phyloP scores from a whole-genome alignment of 64 coral and sea anemone genomes.

The Dendrophyllia cribrosa region DNA sequence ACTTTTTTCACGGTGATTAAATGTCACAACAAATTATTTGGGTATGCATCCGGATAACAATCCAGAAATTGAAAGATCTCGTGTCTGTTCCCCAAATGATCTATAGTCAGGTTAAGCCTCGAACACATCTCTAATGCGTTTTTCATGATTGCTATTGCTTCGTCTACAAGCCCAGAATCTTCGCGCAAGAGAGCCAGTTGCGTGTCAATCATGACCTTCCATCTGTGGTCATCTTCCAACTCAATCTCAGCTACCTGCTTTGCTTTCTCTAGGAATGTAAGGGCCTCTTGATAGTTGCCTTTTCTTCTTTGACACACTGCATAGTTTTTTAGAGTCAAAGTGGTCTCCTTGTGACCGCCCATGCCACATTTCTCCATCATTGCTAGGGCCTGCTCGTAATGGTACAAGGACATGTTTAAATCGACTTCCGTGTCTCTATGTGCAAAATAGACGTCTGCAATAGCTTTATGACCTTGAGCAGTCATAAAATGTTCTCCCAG shows the following conservation, averaged over 20 bases:
- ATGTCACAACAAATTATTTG: neutral
- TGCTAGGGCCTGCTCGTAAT: neutral
- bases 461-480: conserved; percentile 28
- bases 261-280: neutral
- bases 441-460: conserved; percentile 24
- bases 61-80: neutral
- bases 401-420: neutral
- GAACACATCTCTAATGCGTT: neutral
- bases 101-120: neutral
- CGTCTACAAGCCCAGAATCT: neutral
- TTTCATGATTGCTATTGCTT: neutral
- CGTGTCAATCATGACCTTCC: conserved; percentile 8
- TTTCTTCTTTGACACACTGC: neutral
- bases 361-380: neutral
- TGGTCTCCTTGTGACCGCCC: neutral
- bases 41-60: neutral
- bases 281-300: neutral
- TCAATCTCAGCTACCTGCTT: neutral
- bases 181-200: neutral
- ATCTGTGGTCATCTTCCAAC: neutral
- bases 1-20: neutral
- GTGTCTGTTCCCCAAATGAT: neutral
- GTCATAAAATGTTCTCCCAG: conserved; percentile 40
- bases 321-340: conserved; percentile 35
- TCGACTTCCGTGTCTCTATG: neutral